Percentiles rank a stretch among this genome's conserved stretches.
Conservation (phyloP, 2,888 invertebrate genomes). For the Agapostemon virescens region DNA sequence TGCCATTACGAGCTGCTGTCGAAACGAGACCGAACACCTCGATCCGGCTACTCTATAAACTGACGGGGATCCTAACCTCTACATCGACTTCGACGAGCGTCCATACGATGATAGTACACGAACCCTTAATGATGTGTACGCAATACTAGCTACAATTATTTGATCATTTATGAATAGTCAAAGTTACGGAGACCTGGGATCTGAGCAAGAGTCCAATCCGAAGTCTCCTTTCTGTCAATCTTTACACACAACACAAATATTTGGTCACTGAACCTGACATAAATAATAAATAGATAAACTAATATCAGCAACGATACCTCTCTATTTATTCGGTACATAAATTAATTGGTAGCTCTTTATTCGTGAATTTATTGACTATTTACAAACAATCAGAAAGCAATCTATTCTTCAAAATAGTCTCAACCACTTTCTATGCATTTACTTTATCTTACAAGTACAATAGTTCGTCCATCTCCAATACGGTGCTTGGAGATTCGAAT, state of each 20-base stretch:
- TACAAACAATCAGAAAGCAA: background rate
- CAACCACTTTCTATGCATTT: background rate
- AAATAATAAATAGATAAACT: no score
- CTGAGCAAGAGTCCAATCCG: no score
- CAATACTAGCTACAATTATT: background rate
- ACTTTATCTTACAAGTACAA: background rate
- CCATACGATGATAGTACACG: background rate
- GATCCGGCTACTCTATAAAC: background rate
- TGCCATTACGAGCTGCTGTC: slow-evolving; percentile 9
- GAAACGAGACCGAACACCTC: background rate
- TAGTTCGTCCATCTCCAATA: background rate
- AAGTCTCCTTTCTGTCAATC: no score
- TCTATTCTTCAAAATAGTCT: background rate
- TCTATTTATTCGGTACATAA: no score
- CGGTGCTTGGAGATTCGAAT: background rate
- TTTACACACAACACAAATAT: no score
- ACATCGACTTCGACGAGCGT: background rate
- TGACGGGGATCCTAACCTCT: background rate
- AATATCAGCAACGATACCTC: no score
- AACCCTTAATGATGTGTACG: background rate
- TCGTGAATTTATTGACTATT: background rate
- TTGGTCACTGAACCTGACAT: no score
- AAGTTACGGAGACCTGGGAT: background rate
- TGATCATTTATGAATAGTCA: no score
- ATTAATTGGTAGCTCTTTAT: background rate